These are phyloP conservation scores for Bradypus variegatus DNA, from an alignment of 2,797 vertebrate species.

Conservation along the genomic window DNA sequence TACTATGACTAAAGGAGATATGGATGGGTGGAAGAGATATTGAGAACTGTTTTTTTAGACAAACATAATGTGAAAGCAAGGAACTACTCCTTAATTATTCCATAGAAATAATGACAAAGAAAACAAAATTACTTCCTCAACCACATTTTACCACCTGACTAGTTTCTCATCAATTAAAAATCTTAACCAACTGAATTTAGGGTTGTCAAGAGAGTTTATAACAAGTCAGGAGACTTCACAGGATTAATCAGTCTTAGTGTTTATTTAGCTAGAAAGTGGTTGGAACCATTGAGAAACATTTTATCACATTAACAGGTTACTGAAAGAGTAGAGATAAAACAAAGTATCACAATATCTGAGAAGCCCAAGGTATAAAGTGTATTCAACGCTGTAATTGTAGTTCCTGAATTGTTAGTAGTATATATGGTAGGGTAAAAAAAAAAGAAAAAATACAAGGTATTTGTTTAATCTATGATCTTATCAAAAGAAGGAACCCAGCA, in stretches of 20 bases:
- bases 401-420: not conserved
- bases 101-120: slow-evolving; percentile 24
- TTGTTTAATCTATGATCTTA: not conserved
- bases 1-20: not conserved
- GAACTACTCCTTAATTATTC: slow-evolving; percentile 26
- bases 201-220: not conserved
- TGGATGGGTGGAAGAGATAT: not conserved
- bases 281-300: not conserved
- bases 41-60: not conserved
- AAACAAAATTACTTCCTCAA: slow-evolving; percentile 34
- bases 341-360: not conserved
- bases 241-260: not conserved
- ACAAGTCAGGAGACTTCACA: not conserved
- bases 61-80: slow-evolving; percentile 30
- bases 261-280: slow-evolving; percentile 14
- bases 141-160: not conserved
- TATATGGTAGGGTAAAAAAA: not conserved
- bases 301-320: not conserved
- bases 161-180: slow-evolving; percentile 30
- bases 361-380: not conserved
- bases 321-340: not conserved
- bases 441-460: not conserved
- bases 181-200: slow-evolving; percentile 13
- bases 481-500: slow-evolving; percentile 21
- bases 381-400: not conserved